Conservation (phyloP, 2,797 vertebrate genomes). For the Propithecus perrieri region DNA sequence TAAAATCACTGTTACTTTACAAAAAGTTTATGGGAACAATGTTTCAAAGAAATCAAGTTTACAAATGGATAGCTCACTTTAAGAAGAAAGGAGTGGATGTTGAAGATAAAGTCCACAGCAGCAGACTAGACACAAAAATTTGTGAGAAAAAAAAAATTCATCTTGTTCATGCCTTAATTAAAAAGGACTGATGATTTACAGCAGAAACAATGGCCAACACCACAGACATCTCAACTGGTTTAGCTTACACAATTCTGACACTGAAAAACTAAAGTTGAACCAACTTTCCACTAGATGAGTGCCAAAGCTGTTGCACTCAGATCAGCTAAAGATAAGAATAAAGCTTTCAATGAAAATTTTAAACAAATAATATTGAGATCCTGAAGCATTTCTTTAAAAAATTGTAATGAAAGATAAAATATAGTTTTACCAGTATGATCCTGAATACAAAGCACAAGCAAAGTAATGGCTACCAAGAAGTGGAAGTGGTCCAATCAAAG, state of each 20-base stretch:
- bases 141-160: not conserved
- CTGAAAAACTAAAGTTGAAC: not conserved
- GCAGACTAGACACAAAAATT: not conserved
- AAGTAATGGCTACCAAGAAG: not conserved
- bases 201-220: not conserved
- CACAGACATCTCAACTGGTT: not conserved
- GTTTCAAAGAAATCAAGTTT: not conserved
- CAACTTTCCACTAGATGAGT: not conserved
- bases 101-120: not conserved
- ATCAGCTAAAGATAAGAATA: not conserved
- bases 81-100: not conserved
- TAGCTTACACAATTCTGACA: not conserved
- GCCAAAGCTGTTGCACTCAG: not conserved
- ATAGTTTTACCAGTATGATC: not conserved
- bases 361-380: not conserved
- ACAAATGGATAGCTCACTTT: not conserved
- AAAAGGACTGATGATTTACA: not conserved
- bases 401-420: not conserved
- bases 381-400: not conserved
- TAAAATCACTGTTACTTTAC: not conserved
- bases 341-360: not conserved
- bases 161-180: not conserved
- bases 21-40: not conserved
- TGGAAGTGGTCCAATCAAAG: not conserved
- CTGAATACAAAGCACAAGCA: not conserved